These are phyloP conservation scores for Lacerta agilis DNA, from an alignment of 2,797 vertebrate species.

Conservation along the genomic window DNA sequence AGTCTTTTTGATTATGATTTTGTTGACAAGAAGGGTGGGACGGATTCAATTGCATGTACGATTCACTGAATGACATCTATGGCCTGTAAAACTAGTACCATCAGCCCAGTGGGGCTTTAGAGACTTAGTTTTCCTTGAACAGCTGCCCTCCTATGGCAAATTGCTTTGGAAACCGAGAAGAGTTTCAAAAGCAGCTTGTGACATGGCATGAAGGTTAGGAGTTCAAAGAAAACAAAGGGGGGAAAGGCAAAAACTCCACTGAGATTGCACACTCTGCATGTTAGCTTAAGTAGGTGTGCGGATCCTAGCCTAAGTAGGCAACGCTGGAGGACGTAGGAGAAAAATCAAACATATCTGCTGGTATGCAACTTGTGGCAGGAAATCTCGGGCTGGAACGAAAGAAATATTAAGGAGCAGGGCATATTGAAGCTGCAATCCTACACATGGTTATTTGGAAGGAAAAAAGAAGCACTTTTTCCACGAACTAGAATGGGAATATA, in stretches of 20 bases:
- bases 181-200: not conserved
- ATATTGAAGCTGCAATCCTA: not conserved
- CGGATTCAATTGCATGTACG: not conserved
- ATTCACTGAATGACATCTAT: not conserved
- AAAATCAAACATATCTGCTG: not conserved
- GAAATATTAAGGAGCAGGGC: no score
- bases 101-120: not conserved
- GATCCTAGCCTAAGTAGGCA: not conserved
- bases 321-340: not conserved
- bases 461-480: not conserved
- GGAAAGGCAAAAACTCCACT: not conserved
- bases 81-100: not conserved
- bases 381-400: no score
- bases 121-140: not conserved
- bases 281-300: not conserved
- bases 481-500: not conserved
- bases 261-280: not conserved
- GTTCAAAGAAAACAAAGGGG: not conserved
- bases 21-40: not conserved
- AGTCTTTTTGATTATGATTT: no score
- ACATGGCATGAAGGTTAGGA: not conserved
- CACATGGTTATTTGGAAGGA: not conserved
- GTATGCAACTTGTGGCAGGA: not conserved
- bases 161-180: not conserved
- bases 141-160: not conserved